These are phyloP conservation scores for Ursus arctos DNA, from an alignment of 2,113 vertebrate species.

Conservation along the genomic window DNA sequence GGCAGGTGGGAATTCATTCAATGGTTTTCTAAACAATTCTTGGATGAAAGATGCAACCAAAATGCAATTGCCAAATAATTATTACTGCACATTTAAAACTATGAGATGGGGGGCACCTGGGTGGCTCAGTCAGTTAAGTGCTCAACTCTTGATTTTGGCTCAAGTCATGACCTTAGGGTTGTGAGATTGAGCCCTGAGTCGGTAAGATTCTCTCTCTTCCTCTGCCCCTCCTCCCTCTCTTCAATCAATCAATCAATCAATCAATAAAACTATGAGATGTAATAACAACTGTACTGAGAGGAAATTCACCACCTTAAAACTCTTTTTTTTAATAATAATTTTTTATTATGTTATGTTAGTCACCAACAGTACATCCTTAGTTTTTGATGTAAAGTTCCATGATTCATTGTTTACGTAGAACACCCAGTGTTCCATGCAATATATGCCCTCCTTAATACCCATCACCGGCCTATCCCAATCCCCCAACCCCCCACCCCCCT, in stretches of 20 bases:
- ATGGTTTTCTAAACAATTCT: neutral
- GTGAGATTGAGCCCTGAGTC: neutral
- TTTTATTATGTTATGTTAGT: no score
- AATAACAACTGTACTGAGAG: neutral
- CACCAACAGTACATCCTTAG: no score
- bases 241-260: no score
- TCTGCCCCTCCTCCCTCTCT: neutral
- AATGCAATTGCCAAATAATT: neutral
- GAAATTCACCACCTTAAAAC: neutral
- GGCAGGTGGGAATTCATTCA: neutral
- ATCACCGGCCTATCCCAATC: no score
- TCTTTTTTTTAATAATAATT: no score
- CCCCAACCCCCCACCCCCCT: no score
- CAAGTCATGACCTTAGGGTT: neutral
- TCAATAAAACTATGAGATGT: neutral
- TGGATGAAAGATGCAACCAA: neutral
- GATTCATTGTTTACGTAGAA: no score
- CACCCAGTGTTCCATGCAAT: no score
- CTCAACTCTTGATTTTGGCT: neutral
- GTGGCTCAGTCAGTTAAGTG: neutral
- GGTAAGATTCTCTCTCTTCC: neutral
- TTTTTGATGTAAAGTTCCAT: no score
- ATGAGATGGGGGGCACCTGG: neutral
- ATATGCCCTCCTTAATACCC: no score
- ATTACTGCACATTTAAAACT: slow-evolving; percentile 25